Evolutionary conservation across 2,113 vertebrate genomes (phyloP).

Genomic region (Mormoops blainvillei): DNA sequence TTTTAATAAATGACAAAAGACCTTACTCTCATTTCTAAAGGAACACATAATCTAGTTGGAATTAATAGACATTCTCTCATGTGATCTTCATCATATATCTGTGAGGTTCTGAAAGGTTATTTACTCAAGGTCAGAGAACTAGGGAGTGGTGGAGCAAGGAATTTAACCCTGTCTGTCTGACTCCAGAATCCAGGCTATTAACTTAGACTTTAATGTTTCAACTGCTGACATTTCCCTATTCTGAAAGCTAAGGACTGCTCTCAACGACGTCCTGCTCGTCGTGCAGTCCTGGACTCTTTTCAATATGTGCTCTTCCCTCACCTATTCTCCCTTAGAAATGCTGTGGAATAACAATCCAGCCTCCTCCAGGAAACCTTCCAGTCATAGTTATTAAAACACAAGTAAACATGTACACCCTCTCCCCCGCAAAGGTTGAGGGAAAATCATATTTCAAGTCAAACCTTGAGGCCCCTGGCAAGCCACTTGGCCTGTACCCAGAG

Average conservation of each 20-base stretch:
- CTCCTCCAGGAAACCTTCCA: conserved; percentile 55
- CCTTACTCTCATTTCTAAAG: not conserved
- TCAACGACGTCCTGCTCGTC: not conserved
- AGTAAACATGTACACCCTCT: conserved; percentile 62
- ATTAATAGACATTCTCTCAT: not conserved
- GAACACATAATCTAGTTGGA: not conserved
- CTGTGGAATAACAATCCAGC: conserved; percentile 38
- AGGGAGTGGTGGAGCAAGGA: not conserved
- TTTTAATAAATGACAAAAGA: not conserved
- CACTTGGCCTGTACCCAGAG: conserved; percentile 65
- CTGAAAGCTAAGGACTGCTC: not conserved
- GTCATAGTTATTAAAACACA: conserved; percentile 74
- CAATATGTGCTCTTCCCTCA: not conserved
- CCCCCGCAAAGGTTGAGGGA: conserved; percentile 54
- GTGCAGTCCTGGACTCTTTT: not conserved
- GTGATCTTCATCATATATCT: not conserved
- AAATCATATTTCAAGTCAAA: conserved; percentile 67
- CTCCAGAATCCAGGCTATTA: not conserved
- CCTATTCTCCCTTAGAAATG: conserved; percentile 44
- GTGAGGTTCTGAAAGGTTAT: not conserved
- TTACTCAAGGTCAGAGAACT: not conserved
- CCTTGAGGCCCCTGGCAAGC: conserved; percentile 68
- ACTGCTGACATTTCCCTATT: not conserved
- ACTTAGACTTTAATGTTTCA: not conserved
- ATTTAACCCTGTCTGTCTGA: not conserved